phyloP scores from a whole-genome alignment of 1,140 invertebrate genomes.

The Dolichoris vasculosae region DNA sequence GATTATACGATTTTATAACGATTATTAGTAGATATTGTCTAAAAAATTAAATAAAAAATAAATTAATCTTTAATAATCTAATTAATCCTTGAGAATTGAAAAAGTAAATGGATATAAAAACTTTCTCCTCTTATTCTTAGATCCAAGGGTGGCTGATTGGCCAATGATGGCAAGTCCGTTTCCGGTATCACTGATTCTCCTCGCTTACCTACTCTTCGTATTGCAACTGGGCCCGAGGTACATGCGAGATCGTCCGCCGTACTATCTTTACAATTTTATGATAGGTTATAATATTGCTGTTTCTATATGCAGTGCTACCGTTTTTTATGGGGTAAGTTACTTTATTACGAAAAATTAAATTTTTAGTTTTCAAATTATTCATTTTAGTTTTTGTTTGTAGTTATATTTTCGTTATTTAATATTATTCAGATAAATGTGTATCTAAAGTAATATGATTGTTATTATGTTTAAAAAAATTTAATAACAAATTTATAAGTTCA shows the following conservation, averaged over 20 bases:
- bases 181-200: conserved; percentile 75
- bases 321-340: conserved; percentile 73
- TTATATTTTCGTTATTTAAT: too few relatives aligned
- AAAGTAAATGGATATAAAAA: conserved; percentile 16
- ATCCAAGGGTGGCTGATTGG: conserved; percentile 88
- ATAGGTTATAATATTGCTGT: conserved; percentile 77
- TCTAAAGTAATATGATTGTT: too few relatives aligned
- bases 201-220: conserved; percentile 77
- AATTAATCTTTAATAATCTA: not conserved
- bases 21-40: too few relatives aligned
- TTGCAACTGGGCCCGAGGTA: conserved; percentile 77
- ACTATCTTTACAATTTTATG: conserved; percentile 76
- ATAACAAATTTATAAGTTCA: too few relatives aligned
- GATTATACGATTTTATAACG: too few relatives aligned
- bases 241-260: conserved; percentile 78
- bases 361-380: not conserved
- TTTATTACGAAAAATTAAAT: conserved; percentile 32
- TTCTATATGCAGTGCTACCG: conserved; percentile 71
- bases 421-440: too few relatives aligned
- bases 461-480: too few relatives aligned
- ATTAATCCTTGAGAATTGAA: not conserved
- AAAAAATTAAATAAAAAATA: too few relatives aligned
- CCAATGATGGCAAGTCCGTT: conserved; percentile 79
- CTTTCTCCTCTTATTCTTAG: conserved; percentile 75
- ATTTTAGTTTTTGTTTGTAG: not conserved